Base-by-base conservation (phyloP, 1,140 invertebrate species). In the Bombus polaris region DNA sequence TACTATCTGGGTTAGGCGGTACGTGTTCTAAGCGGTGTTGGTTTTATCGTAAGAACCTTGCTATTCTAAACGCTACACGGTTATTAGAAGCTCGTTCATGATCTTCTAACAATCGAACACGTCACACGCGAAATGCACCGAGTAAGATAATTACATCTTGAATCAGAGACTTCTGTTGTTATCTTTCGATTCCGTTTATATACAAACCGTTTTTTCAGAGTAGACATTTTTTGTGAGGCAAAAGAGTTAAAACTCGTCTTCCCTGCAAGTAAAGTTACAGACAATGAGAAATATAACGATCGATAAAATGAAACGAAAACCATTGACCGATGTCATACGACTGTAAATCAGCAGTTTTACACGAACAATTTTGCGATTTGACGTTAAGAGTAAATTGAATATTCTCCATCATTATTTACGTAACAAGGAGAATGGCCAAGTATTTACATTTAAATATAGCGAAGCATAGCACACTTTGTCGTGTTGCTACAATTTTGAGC, bases 251-350 rank as follows among this genome's bases (percentile, higher is more conserved):
- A 77, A 39, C 0, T 57, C 65, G 2, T 68, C 37, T 35, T 28
- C 4, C 9, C 9, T 25, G 6, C 9, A 2, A 53, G n/a, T 22
- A 18, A n/a, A 28, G 47, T 68, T 47, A 32, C 32, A 42, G 47
- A 71, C 83, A 44, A 75, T 44, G 13, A 32, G 6, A 74, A 68
- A 53, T 35, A 59, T n/a, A 39, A 32, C 37, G 59, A 73, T 85
- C 79, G 71, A 75, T 85, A 81, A 25, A 22, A 13, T 25, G 44
- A 39, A 74, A 81, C 71, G 59, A 81, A 74, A 75, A 81, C 57
- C 47, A 73, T 81, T 35, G 57, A 66, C 53, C 68, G 65, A 78
- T 59, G 76, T 62, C 53, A 12, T 68, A 5, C 3, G 13, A 53
- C 39, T 79, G n/a, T 80, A 80, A 65, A 85, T 85, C 44, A 65